Base-by-base conservation (phyloP, 2,888 invertebrate species). In the Chrysina gloriosa region DNA sequence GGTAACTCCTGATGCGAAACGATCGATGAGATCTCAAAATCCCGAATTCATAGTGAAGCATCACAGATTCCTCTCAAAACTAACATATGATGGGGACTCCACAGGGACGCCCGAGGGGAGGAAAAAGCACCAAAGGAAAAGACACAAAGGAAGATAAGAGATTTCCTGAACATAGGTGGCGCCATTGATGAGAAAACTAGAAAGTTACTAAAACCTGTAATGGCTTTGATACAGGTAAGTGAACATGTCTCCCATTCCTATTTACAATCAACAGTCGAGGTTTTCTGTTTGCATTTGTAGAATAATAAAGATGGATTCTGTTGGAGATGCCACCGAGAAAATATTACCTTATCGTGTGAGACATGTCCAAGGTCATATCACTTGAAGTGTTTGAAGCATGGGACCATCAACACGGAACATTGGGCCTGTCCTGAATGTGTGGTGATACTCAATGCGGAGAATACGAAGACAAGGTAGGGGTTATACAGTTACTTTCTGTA, bases 381-480 rank as follows among this genome's bases (percentile, higher is more conserved):
- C 84, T 85, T 86, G 9, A 91, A 89, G 79, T 97, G 97, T 83
- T 86, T 92, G 6, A 86, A 84, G 68, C 82, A 84, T 29, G 83
- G 84, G 1, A 79, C 86, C 4, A 79, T 83, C 1, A 81, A 84
- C 52, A 84, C 79, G 75, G 84, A 85, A 77, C 88, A 87, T 79
- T 96, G 95, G 95, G 89, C 92, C 54, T 97, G 97, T 79, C 92
- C 93, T 0, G 97, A 97, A 81, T 98, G 97, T 81, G 85, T 90
- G 71, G 82, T 86, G 4, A 87, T 93, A 56, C 84, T 93, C 71
- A 87, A 88, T 75, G 91, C 92, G 4, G 92, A 93, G 81, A 90
- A 89, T 78, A 88, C 89, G 2, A 90, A 90, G 75, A 88, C 89
- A 34, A 89, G 91, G 89, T 89, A 80, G 80, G 67, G 7, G 7